These are phyloP conservation scores for Lucifuga dentata DNA, from an alignment of 2,113 vertebrate genomes.

Conservation along the genomic window DNA sequence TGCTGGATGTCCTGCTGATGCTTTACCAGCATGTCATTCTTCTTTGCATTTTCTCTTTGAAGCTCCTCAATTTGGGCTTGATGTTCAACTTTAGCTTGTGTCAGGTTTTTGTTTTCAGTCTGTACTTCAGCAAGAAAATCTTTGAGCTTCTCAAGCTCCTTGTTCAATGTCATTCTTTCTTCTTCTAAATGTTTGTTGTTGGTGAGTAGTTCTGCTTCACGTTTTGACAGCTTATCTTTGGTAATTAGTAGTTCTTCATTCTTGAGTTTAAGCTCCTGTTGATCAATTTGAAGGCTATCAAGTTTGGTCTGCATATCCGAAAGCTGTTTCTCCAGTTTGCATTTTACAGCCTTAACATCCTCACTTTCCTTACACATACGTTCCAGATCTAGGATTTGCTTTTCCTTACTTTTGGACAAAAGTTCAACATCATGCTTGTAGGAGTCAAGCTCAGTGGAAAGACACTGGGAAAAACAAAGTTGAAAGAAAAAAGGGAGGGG, in stretches of 20 bases:
- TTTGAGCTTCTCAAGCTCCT: conserved; percentile 75
- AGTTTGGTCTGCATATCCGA: conserved; percentile 82
- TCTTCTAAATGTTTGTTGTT: conserved; percentile 73
- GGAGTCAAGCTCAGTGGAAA: conserved; percentile 93
- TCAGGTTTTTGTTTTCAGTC: conserved; percentile 79
- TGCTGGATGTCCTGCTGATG: conserved; percentile 71
- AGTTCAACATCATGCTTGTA: conserved; percentile 90
- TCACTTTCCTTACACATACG: conserved; percentile 83
- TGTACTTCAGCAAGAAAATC: conserved; percentile 76
- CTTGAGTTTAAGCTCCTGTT: conserved; percentile 77
- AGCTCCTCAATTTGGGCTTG: conserved; percentile 79
- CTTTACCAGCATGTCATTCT: conserved; percentile 71
- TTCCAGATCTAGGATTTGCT: conserved; percentile 88
- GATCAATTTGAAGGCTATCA: conserved; percentile 77
- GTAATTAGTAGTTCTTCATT: conserved; percentile 82
- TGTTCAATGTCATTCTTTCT: conserved; percentile 74
- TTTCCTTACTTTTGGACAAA: conserved; percentile 90
- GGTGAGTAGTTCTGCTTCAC: conserved; percentile 80
- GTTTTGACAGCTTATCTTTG: conserved; percentile 76
- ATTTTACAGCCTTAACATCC: conserved; percentile 85
- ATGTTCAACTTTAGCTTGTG: conserved; percentile 63
- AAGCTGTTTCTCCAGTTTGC: conserved; percentile 81
- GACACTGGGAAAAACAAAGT: conserved; percentile 89
- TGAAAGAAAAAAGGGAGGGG: conserved; percentile 72
- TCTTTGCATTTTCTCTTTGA: conserved; percentile 66